These are phyloP conservation scores for Drosophila pallidifrons DNA, from an alignment of 1,140 invertebrate species.

Conservation along the genomic window DNA sequence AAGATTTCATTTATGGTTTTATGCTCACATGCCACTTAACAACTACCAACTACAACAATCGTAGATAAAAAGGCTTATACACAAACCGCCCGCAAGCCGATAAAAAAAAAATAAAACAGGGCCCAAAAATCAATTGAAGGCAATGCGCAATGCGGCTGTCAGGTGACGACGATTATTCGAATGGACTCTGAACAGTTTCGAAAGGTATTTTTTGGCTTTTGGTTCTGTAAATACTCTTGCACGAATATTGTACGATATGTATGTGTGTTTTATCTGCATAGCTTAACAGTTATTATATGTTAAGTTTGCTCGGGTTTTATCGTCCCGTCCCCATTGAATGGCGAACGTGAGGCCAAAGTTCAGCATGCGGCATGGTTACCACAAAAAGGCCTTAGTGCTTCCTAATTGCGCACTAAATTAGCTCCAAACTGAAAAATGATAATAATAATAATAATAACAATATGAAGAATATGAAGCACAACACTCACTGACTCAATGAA, in stretches of 20 bases:
- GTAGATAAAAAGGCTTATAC: constrained; percentile 53
- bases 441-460: constrained; percentile 45
- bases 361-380: constrained; percentile 63
- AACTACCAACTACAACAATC: constrained; percentile 61
- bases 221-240: neutral
- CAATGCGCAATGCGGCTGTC: constrained; percentile 38
- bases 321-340: constrained; percentile 67
- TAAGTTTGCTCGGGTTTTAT: constrained; percentile 63
- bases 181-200: constrained; percentile 49
- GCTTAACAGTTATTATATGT: constrained; percentile 68
- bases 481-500: neutral
- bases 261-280: constrained; percentile 63
- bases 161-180: constrained; percentile 33
- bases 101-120: neutral
- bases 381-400: constrained; percentile 72
- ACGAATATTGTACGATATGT: neutral
- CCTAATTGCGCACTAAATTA: constrained; percentile 81
- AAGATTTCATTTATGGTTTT: constrained; percentile 79
- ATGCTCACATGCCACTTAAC: constrained; percentile 74
- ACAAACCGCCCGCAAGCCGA: constrained; percentile 1
- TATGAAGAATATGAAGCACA: neutral
- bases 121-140: constrained; percentile 32
- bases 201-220: constrained; percentile 33
- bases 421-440: constrained; percentile 39
- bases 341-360: constrained; percentile 58